Percentiles rank a stretch among this genome's conserved stretches.
These are phyloP conservation scores for Steinernema carpocapsae DNA, from an alignment of 2,888 invertebrate genomes.

Conservation along the genomic window DNA sequence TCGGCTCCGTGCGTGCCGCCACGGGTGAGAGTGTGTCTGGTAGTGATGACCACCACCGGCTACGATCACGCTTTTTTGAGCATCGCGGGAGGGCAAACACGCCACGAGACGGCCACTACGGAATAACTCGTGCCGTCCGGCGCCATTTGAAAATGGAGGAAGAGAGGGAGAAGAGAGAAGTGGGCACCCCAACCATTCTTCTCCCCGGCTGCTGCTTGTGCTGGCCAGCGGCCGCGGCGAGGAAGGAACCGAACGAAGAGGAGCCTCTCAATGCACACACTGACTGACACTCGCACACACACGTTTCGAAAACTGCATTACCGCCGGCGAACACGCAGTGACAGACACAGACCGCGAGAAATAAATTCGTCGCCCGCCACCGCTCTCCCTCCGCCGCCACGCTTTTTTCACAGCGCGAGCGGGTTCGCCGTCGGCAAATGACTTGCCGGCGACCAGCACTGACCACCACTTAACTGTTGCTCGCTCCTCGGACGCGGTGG, in stretches of 20 bases:
- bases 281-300: background rate
- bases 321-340: constrained; percentile 31
- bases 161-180: constrained; percentile 1
- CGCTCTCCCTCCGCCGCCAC: constrained; percentile 12
- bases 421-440: background rate
- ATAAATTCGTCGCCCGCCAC: no score
- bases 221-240: constrained; percentile 19
- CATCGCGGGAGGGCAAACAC: constrained; percentile 13
- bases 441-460: constrained; percentile 27
- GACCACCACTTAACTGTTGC: constrained; percentile 29
- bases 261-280: background rate
- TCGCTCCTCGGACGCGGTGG: background rate
- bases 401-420: constrained; percentile 27
- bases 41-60: constrained; percentile 23
- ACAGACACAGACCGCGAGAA: constrained; percentile 31
- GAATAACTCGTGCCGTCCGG: constrained; percentile 30
- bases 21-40: constrained; percentile 20
- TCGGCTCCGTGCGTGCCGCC: constrained; percentile 25
- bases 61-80: constrained; percentile 25
- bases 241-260: constrained; percentile 26
- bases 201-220: constrained; percentile 9
- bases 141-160: constrained; percentile 22
- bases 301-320: constrained; percentile 29
- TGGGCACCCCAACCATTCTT: background rate
- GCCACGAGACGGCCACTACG: constrained; percentile 18